Evolutionary conservation across 2,113 vertebrate species (phyloP).

Genomic region (Melospiza georgiana): DNA sequence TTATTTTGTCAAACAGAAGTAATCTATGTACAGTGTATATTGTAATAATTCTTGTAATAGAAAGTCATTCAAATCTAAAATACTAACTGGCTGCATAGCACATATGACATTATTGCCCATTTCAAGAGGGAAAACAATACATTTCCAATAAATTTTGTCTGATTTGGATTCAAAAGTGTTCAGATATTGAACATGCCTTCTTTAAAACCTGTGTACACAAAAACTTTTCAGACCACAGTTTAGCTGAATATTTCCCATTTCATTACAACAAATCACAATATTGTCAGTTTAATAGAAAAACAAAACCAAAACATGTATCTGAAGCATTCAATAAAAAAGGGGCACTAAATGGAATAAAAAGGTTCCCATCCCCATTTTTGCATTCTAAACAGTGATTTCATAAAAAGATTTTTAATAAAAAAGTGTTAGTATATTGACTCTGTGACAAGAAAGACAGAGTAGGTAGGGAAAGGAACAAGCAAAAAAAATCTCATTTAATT

Average conservation of each 20-base stretch:
- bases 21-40: conserved; percentile 91
- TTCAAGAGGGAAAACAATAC: conserved; percentile 73
- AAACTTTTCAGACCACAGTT: conserved; percentile 66
- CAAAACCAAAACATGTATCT: conserved; percentile 57
- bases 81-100: conserved; percentile 95
- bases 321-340: conserved; percentile 72
- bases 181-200: conserved; percentile 49
- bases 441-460: conserved; percentile 86
- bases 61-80: conserved; percentile 84
- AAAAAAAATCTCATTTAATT: conserved; percentile 78
- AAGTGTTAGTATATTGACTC: conserved; percentile 72
- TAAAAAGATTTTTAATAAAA: conserved; percentile 81
- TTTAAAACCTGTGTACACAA: conserved; percentile 67
- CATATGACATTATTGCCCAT: conserved; percentile 92
- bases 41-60: conserved; percentile 88
- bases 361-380: conserved; percentile 81
- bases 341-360: conserved; percentile 75
- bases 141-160: conserved; percentile 77
- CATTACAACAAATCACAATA: conserved; percentile 69
- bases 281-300: conserved; percentile 62
- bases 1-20: conserved; percentile 94
- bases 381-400: conserved; percentile 86
- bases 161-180: conserved; percentile 75
- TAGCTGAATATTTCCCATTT: conserved; percentile 67
- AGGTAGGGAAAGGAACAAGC: conserved; percentile 86